Percentiles rank a stretch among this genome's conserved stretches.
These are phyloP conservation scores for Drepana falcataria DNA, from an alignment of 2,888 invertebrate species.

Conservation along the genomic window DNA sequence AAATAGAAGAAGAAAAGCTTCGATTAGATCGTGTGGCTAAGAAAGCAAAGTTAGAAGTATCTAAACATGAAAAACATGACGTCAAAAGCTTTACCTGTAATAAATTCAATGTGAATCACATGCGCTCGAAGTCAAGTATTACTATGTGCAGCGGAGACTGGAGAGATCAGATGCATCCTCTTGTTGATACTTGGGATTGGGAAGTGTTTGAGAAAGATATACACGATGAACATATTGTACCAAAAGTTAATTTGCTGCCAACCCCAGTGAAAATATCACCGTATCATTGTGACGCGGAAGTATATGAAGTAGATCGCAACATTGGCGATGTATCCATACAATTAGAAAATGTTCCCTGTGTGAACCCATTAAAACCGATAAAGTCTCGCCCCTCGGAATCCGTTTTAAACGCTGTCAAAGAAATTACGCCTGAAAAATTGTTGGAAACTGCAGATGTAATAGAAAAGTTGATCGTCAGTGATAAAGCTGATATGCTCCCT, in stretches of 20 bases:
- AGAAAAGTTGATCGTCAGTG: conserved; percentile 76
- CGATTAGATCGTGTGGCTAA: conserved; percentile 57
- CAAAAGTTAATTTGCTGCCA: conserved; percentile 66
- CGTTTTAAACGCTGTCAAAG: conserved; percentile 68
- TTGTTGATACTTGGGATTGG: conserved; percentile 82
- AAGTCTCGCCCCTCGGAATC: conserved; percentile 66
- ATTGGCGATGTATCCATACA: conserved; percentile 74
- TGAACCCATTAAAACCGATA: conserved; percentile 79
- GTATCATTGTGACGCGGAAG: conserved; percentile 69
- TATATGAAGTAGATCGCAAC: conserved; percentile 70
- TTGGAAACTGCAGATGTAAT: conserved; percentile 79
- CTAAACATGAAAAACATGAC: conserved; percentile 68
- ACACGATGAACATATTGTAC: conserved; percentile 64
- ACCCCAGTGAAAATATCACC: conserved; percentile 70
- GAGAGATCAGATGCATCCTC: conserved; percentile 81
- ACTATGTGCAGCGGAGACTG: conserved; percentile 74
- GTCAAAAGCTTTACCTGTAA: conserved; percentile 63
- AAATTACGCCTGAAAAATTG: conserved; percentile 78
- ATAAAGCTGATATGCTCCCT: conserved; percentile 79
- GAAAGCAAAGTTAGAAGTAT: conserved; percentile 64
- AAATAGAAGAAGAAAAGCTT: conserved; percentile 76
- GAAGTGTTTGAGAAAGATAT: conserved; percentile 80
- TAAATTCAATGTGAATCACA: conserved; percentile 72
- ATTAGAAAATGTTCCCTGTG: conserved; percentile 80
- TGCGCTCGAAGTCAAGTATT: conserved; percentile 73